Evolutionary conservation across 2,888 invertebrate species (phyloP).

Genomic region (Parascotia fuliginaria): DNA sequence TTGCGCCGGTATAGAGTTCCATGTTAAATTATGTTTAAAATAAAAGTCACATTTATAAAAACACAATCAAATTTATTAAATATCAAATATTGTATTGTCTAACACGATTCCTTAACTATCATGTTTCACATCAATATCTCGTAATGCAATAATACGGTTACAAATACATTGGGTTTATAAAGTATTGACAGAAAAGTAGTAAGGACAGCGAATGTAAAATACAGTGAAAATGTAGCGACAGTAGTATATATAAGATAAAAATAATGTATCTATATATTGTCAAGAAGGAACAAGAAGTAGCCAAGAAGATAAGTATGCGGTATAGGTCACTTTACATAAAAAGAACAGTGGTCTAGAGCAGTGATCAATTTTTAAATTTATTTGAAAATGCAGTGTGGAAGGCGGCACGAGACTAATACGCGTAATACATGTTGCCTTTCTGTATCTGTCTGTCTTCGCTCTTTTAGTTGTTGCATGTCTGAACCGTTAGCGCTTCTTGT

Average conservation of each 20-base stretch:
- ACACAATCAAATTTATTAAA: constrained; percentile 86
- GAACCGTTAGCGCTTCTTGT: too few relatives aligned
- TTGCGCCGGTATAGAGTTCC: too few relatives aligned
- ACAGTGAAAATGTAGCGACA: constrained; percentile 21
- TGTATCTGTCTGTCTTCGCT: too few relatives aligned
- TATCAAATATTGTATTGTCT: constrained; percentile 86
- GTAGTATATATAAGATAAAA: constrained; percentile 28
- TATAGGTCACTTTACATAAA: background rate
- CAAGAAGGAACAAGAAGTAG: constrained; percentile 79
- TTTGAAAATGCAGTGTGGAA: too few relatives aligned
- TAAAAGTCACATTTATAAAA: constrained; percentile 70
- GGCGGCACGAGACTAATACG: too few relatives aligned
- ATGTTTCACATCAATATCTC: constrained; percentile 83
- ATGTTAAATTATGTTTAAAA: constrained; percentile 35
- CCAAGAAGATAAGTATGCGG: constrained; percentile 49
- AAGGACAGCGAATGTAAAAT: constrained; percentile 29
- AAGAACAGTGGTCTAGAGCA: background rate
- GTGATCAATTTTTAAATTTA: too few relatives aligned
- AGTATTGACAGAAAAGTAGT: constrained; percentile 55
- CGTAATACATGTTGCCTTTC: too few relatives aligned
- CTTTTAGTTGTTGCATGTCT: too few relatives aligned
- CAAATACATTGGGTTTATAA: constrained; percentile 70
- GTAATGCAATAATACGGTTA: constrained; percentile 75
- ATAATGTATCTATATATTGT: constrained; percentile 54
- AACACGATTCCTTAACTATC: constrained; percentile 85